Percentiles rank a stretch among this genome's conserved stretches.
Evolutionary conservation across 2,888 invertebrate genomes (phyloP).

Genomic region (Plusia festucae): DNA sequence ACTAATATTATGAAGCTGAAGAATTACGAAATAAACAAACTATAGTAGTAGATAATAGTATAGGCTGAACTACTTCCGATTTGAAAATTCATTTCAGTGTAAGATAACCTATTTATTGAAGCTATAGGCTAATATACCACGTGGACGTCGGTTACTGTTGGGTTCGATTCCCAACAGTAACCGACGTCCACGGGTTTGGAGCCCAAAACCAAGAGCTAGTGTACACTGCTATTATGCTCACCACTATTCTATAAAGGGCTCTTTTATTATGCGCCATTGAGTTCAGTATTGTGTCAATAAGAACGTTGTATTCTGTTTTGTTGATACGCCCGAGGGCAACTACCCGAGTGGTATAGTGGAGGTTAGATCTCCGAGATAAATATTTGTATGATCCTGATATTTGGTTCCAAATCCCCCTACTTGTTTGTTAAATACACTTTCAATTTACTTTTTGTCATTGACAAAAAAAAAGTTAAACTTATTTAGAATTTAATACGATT

Average conservation of each 20-base stretch:
- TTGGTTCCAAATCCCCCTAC: background rate
- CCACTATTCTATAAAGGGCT: background rate
- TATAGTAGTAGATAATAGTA: too few relatives aligned
- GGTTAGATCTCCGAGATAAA: background rate
- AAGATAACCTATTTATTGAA: too few relatives aligned
- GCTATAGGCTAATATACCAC: too few relatives aligned
- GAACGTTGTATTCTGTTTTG: conserved; percentile 3
- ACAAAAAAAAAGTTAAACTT: too few relatives aligned
- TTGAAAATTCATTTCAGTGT: too few relatives aligned
- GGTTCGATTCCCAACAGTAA: background rate
- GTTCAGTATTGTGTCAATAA: conserved; percentile 1
- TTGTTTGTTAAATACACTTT: background rate
- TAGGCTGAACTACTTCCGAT: too few relatives aligned
- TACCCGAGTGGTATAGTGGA: background rate
- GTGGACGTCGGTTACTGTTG: too few relatives aligned
- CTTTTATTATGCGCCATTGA: conserved; percentile 4
- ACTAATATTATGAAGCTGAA: too few relatives aligned
- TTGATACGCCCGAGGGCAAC: conserved; percentile 3
- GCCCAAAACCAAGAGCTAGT: too few relatives aligned
- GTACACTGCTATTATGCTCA: background rate
- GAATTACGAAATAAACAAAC: too few relatives aligned
- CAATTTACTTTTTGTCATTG: too few relatives aligned
- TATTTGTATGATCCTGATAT: conserved; percentile 4
- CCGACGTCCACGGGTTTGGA: too few relatives aligned
- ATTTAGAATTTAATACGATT: background rate